Evolutionary conservation across 2,888 invertebrate genomes (phyloP).

Genomic region (Phyto melanocephala): DNA sequence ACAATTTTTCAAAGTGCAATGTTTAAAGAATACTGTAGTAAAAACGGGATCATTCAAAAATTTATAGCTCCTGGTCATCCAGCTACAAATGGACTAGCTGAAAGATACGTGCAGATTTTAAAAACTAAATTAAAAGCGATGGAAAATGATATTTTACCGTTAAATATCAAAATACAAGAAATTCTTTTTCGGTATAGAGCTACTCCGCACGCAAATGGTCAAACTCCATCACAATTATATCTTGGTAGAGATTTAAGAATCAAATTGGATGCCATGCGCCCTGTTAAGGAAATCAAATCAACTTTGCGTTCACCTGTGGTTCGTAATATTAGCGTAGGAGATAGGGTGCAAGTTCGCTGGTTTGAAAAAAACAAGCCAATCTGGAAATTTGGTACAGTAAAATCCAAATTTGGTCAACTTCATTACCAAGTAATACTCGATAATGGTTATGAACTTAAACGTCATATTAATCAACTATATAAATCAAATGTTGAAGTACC

Average conservation of each 20-base stretch:
- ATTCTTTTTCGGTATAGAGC: no score
- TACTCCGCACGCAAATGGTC: slow-evolving; percentile 35
- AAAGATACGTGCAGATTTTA: no score
- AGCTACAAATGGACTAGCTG: no score
- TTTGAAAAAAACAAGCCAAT: slow-evolving; percentile 2
- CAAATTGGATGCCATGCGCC: slow-evolving; percentile 27
- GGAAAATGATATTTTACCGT: no score
- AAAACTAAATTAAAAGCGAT: no score
- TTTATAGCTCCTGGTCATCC: no score
- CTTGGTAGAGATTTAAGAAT: slow-evolving; percentile 31
- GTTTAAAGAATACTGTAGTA: no score
- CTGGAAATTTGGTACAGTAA: slow-evolving; percentile 56
- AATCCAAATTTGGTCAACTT: slow-evolving; percentile 32
- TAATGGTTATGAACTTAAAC: slow-evolving; percentile 50
- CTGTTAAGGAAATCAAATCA: background rate
- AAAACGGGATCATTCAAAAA: no score
- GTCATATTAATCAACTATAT: slow-evolving; percentile 46
- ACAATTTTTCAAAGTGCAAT: no score
- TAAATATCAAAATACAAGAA: no score
- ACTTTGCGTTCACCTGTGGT: background rate
- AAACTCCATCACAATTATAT: slow-evolving; percentile 47
- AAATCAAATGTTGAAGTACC: background rate
- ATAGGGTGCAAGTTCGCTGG: slow-evolving; percentile 29
- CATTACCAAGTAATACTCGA: slow-evolving; percentile 50
- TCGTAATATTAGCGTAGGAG: slow-evolving; percentile 37